Conservation (phyloP, 2,888 invertebrate genomes). For the Scaptomyza tumidula region DNA sequence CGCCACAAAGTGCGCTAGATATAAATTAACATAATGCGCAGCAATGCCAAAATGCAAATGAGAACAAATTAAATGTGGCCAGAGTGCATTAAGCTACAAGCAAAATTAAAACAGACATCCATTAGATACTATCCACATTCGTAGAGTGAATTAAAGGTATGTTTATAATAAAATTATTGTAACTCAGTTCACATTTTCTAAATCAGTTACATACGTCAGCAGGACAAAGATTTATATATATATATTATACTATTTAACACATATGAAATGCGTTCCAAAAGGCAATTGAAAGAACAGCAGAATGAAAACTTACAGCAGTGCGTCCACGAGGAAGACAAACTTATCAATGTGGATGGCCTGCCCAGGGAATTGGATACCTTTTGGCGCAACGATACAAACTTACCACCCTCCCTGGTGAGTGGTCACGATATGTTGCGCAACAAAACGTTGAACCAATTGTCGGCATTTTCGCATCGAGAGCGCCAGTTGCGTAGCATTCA, state of each 20-base stretch:
- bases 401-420: neutral
- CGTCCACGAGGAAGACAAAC: neutral
- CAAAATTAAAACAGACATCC: conserved; percentile 7
- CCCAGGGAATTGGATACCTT: conserved; percentile 41
- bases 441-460: conserved; percentile 29
- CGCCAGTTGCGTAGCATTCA: conserved; percentile 48
- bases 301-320: conserved; percentile 26
- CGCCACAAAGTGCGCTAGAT: conserved; percentile 74
- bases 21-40: conserved; percentile 77
- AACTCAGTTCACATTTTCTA: too few relatives aligned
- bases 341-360: conserved; percentile 20
- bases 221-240: neutral
- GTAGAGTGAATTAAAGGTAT: neutral
- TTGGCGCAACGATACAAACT: conserved; percentile 10
- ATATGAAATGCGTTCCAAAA: conserved; percentile 8
- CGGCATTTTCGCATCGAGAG: conserved; percentile 46
- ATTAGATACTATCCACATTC: neutral
- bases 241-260: neutral
- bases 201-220: neutral
- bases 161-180: too few relatives aligned
- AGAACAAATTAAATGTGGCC: conserved; percentile 77
- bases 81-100: conserved; percentile 49
- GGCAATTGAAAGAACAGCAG: neutral
- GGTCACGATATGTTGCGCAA: conserved; percentile 10
- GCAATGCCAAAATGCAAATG: conserved; percentile 72